These are phyloP conservation scores for Ceramica pisi DNA, from an alignment of 2,888 invertebrate genomes.

Conservation along the genomic window DNA sequence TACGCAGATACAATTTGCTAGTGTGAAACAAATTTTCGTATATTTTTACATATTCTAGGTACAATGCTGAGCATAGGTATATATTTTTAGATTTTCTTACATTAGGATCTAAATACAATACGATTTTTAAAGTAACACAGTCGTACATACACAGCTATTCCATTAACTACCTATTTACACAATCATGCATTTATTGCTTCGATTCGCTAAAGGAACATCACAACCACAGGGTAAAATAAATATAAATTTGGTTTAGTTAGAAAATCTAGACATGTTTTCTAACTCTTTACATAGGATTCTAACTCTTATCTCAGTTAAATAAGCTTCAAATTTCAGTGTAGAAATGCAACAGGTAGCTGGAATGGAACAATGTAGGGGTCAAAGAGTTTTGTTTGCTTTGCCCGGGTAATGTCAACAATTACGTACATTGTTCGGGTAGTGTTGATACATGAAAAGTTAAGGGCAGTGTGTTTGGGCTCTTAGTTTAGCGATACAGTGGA, in stretches of 20 bases:
- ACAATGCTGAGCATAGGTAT: slow-evolving; percentile 22
- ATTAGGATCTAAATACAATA: slow-evolving; percentile 11
- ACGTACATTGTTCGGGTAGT: slow-evolving; percentile 17
- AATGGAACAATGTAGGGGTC: slow-evolving; percentile 10
- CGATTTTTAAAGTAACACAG: slow-evolving; percentile 21
- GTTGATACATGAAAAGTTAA: slow-evolving; percentile 30
- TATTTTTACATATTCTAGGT: slow-evolving; percentile 1
- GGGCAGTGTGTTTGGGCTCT: slow-evolving; percentile 1
- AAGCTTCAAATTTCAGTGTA: slow-evolving; percentile 28
- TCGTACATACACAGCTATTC: slow-evolving; percentile 28
- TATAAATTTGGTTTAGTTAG: slow-evolving; percentile 54
- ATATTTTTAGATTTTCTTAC: neutral
- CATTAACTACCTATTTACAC: slow-evolving; percentile 57
- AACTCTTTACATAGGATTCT: slow-evolving; percentile 49
- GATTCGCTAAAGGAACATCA: slow-evolving; percentile 67
- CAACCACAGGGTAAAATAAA: slow-evolving; percentile 74
- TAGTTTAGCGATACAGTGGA: neutral
- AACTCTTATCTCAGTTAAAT: slow-evolving; percentile 10
- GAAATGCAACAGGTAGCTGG: slow-evolving; percentile 24
- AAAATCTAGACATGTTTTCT: slow-evolving; percentile 49
- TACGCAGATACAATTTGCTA: neutral
- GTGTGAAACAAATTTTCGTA: neutral
- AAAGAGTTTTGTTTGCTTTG: slow-evolving; percentile 26
- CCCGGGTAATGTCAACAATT: slow-evolving; percentile 28
- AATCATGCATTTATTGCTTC: slow-evolving; percentile 63